Evolutionary conservation across 2,888 invertebrate species (phyloP), one percentile per base, ranked within the genome.

Genomic region (Ichneumoninae sp.): DNA sequence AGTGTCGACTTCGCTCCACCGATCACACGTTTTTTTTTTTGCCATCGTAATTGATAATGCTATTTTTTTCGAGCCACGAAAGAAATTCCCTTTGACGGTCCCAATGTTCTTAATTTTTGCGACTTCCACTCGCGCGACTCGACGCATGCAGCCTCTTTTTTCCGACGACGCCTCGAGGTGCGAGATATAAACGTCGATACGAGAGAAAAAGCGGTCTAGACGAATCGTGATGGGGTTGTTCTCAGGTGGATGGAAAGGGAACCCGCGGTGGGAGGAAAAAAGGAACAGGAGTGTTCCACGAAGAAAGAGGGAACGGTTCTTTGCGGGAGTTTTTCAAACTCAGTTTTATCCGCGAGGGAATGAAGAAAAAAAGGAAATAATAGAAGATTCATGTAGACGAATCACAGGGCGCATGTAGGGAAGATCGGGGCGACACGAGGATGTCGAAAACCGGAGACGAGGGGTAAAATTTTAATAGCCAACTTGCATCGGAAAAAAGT

Each of bases 181-280:
- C 70, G 70, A 71, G 70, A 65, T 65, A 71, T 33, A 79, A 79
- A 62, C 44, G 70, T 65, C 54, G 54, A 66, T 75, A 70, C 19
- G 80, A 54, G 54, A 69, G 65, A 83, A 83, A 83, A 83, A 83
- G 69, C 69, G 47, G 83, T 83, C 83, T 83, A 83, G 83, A 83
- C 83, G 83, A 75, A 65, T 83, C 83, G 50, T 33, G 80, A 80
- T 36, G 75, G 68, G 60, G 62, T 52, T 65, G 70, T 16, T 22
- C 36, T 71, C 30, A 26, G 50, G 69, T 50, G 52, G 36, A 52
- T n/a, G 22, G 40, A 52, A 76, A 44, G 60, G 10, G n/a, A 33
- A 19, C 40, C 36, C 22, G 19, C 8, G 36, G 22, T 40, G 10
- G 36, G 40, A 50, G 65, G 57, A 4, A 26, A 3, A 52, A 57